Percentiles rank a stretch among this genome's conserved stretches.
Conservation (phyloP, 2,888 invertebrate genomes). For the Allygus modestus region DNA sequence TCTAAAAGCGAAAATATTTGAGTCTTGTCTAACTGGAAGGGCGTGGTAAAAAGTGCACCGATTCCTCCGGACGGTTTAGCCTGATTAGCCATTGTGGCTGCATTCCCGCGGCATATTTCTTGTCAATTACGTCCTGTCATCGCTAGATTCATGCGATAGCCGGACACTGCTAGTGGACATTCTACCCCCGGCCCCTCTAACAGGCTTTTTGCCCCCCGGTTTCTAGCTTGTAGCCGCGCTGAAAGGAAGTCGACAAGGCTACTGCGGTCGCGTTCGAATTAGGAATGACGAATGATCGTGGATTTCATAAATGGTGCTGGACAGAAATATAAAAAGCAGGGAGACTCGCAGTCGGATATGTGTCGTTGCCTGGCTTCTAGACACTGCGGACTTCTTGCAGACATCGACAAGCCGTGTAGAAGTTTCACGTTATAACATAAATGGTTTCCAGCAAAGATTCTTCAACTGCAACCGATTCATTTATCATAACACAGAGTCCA, state of each 20-base stretch:
- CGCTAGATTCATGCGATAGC: conserved; percentile 42
- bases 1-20: conserved; percentile 57
- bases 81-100: conserved; percentile 44
- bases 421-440: no score
- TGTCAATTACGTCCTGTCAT: conserved; percentile 53
- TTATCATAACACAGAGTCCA: no score
- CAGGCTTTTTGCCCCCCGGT: conserved; percentile 38
- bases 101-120: conserved; percentile 47
- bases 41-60: conserved; percentile 52
- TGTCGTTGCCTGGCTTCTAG: neutral
- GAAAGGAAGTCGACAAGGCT: conserved; percentile 30
- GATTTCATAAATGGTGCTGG: conserved; percentile 52
- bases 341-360: neutral
- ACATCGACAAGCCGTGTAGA: no score
- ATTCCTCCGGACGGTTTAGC: conserved; percentile 16
- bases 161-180: conserved; percentile 18
- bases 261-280: conserved; percentile 19
- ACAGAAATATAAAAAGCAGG: conserved; percentile 47
- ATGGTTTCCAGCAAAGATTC: no score
- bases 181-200: conserved; percentile 27
- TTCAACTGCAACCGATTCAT: no score
- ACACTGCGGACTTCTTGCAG: neutral
- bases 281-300: conserved; percentile 49
- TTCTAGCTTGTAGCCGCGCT: conserved; percentile 4
- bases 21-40: conserved; percentile 55